A percentile compares a stretch with the other conserved stretches of the same genome.
Evolutionary conservation across 2,888 invertebrate species (phyloP).

Genomic region (Melieria omissa): DNA sequence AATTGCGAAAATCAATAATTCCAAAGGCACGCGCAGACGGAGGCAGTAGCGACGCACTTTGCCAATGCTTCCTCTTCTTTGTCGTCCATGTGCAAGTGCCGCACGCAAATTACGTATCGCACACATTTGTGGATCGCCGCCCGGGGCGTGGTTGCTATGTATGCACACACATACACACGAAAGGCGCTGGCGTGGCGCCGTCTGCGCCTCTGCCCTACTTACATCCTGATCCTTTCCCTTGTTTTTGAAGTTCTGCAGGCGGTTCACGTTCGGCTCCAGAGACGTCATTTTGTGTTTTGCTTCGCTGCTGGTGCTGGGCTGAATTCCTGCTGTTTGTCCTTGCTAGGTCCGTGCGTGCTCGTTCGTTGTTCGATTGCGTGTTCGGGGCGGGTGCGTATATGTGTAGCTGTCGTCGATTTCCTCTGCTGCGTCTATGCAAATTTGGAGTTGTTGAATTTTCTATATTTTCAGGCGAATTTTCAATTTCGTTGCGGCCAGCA

Average conservation of each 20-base stretch:
- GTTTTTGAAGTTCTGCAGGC: conserved; percentile 96
- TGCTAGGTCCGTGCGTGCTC: background rate
- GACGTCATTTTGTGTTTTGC: conserved; percentile 46
- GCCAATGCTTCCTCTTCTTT: too few species aligned
- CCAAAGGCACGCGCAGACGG: conserved; percentile 13
- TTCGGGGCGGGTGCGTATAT: background rate
- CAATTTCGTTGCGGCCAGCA: too few species aligned
- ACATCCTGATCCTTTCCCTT: conserved; percentile 99
- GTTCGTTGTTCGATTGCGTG: too few species aligned
- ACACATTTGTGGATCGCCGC: too few species aligned
- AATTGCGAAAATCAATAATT: conserved; percentile 31
- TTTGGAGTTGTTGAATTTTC: background rate
- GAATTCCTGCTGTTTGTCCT: conserved; percentile 20
- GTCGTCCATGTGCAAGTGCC: too few species aligned
- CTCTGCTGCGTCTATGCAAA: conserved; percentile 15
- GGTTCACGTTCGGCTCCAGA: conserved; percentile 70
- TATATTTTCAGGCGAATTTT: too few species aligned
- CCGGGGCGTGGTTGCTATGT: too few species aligned
- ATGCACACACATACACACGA: too few species aligned
- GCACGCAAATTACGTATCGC: too few species aligned
- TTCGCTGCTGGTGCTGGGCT: conserved; percentile 18
- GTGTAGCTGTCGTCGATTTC: conserved; percentile 21
- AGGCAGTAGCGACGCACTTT: too few species aligned
- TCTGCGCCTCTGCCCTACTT: conserved; percentile 68
- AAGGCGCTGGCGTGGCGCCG: conserved; percentile 16